Evolutionary conservation across 1,140 invertebrate genomes (phyloP), one percentile per base, ranked within the genome.

Genomic region (Temnothorax nylanderi): DNA sequence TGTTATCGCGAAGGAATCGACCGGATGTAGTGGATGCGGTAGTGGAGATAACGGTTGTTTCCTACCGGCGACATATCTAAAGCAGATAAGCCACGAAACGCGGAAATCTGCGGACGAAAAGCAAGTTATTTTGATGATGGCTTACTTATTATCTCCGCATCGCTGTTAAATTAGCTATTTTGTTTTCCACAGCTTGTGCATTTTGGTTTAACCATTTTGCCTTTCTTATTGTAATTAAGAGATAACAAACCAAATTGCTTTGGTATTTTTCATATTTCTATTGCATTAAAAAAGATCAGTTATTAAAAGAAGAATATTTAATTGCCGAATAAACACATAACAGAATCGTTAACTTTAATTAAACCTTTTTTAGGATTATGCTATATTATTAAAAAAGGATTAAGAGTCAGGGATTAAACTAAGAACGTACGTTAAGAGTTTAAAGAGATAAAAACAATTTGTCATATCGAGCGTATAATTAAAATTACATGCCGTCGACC

Each of bases 21-120:
- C 80, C 80, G 80, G 69, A 84, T 84, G 54, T 26, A 84, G 69
- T 84, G 80, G 80, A 84, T 84, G 69, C 80, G 32, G 80, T 84
- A 56, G 69, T 37, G 69, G 11, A 84, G 80, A 82, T 82, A 82
- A 82, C 67, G 51, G 69, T 84, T 84, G 80, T 75, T 84, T 84
- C 80, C 80, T 84, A 62, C 54, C 2, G 56, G 26, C 44, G 62
- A 60, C 67, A 11, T 82, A 82, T 72, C 80, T 74, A 34, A 41
- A 32, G 37, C 8, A 49, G 80, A 84, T 84, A 84, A 84, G 69
- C 32, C 80, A 75, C 54, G 80, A 26, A 69, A 18, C 41, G 41
- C 69, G 80, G 80, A 84, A 75, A 84, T 75, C 56, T 84, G 80
- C 54, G 80, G 69, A 75, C 41, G 58, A 75, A 26, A 72, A 75